Evolutionary conservation across 1,140 invertebrate species (phyloP), one percentile per base, ranked within the genome.

Genomic region (Hydropsyche tenuis): DNA sequence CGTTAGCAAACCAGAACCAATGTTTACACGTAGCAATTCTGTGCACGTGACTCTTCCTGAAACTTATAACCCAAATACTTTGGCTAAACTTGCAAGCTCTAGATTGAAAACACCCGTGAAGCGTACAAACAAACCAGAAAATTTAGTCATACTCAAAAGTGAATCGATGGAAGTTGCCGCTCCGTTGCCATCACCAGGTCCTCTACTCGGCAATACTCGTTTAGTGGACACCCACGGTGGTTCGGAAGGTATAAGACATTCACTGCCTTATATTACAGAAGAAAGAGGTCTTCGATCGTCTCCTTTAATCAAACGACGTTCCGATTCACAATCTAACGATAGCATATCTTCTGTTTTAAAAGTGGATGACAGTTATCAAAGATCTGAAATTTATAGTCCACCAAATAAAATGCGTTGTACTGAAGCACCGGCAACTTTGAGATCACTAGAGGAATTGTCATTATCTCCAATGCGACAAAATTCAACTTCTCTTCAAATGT

Each of bases 151-250:
- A 45, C 70, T 86, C 14, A 88, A 88, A 77, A 79, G 84, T 22
- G 86, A 89, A 43, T 83, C 86, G 62, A 83, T 80, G 60, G 87
- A 88, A 43, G 75, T 85, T 22, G 83, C 86, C 79, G 80, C 87
- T 42, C 84, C 91, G 0, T 81, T 93, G 7, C 90, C 91, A 7
- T 94, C 92, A 9, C 93, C 92, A 0, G 93, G 93, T 0, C 92
- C 93, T 0, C 83, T 94, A 72, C 82, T 94, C 16, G 92, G 93
- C 1, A 92, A 92, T 76, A 94, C 93, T 7, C 86, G 91, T 30
- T 81, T 94, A 23, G 90, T 94, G n/a, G 91, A 93, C 78, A 80
- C 82, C 22, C 81, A 83, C 78, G 74, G 78, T 22, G 77, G 80
- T 37, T 74, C 80, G 25, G 83, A 84, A 20, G 30, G 27, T 18